Evolutionary conservation across 2,888 invertebrate genomes (phyloP).

Genomic region (Pristionchus exspectatus): DNA sequence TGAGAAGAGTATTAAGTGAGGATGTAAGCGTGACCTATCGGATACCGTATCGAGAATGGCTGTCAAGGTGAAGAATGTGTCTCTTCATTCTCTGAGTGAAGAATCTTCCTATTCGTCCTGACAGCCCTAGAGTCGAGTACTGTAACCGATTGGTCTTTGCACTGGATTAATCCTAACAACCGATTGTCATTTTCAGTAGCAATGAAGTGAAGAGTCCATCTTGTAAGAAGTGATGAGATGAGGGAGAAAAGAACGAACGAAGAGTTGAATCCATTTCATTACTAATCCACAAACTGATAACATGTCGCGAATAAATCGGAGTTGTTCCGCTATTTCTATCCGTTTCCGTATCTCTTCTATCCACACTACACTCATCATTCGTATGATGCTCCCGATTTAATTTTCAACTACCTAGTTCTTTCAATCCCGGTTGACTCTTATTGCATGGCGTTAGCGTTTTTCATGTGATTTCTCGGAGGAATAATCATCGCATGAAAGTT

Average conservation of each 20-base stretch:
- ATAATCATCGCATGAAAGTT: too few relatives aligned
- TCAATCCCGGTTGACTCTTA: too few relatives aligned
- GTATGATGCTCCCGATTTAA: too few relatives aligned
- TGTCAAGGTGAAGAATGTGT: too few relatives aligned
- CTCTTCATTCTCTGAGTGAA: too few relatives aligned
- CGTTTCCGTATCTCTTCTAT: neutral
- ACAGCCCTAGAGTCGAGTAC: neutral
- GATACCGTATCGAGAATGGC: neutral
- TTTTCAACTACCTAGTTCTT: too few relatives aligned
- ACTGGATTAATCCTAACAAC: neutral
- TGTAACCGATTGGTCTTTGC: neutral
- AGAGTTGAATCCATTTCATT: neutral
- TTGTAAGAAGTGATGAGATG: neutral
- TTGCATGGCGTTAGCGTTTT: too few relatives aligned
- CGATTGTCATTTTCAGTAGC: neutral
- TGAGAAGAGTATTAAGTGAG: neutral
- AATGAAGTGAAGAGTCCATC: neutral
- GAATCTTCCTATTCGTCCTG: too few relatives aligned
- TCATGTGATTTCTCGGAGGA: too few relatives aligned
- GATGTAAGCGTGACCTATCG: neutral
- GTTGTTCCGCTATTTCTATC: neutral
- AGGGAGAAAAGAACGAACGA: constrained; percentile 1
- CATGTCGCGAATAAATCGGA: constrained; percentile 31
- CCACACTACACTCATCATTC: too few relatives aligned
- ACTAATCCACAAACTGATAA: constrained; percentile 36